Evolutionary conservation across 2,797 vertebrate genomes (phyloP), one percentile per base, ranked within the genome.

Genomic region (Amphiprion clarkii): DNA sequence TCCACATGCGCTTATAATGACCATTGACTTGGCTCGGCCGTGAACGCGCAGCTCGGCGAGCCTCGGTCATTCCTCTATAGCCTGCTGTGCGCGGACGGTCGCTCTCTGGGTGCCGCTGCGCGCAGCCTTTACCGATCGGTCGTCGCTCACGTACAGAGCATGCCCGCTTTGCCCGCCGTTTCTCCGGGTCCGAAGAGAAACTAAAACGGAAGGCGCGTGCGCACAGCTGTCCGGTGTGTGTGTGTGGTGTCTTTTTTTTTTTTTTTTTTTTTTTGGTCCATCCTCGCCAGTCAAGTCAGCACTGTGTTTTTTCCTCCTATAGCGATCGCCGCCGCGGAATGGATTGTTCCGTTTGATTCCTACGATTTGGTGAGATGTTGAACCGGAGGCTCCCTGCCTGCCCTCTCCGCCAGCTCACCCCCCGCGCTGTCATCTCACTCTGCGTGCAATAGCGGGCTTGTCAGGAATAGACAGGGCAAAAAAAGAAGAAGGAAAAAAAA

Each of bases 41-140:
- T 92, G 92, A 90, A 82, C 90, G 92, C 93, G 92, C 92, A 36
- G 76, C 89, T 86, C 83, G 76, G 67, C 77, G 63, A 86, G 76
- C 76, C 85, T 61, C 89, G 84, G 86, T 85, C 91, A 88, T 88
- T 79, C 76, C 86, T 84, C 68, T 78, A 9, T 49, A 67, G 33
- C 33, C 33, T 71, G 46, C 73, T 66, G 83, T 71, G 83, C 67
- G 82, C 71, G 66, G 65, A 88, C 58, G 86, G 81, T 89, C 79
- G 85, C 91, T 89, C 79, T 84, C 84, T 33, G 71, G 86, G 69
- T 79, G 86, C 85, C 81, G 78, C 88, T 23, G 82, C 74, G 86
- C 88, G 57, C 78, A 81, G 82, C 82, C 64, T 80, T 42, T 16
- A 58, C 79, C 74, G 86, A 83, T 76, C 84, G 64, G 61, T 82